Evolutionary conservation across 2,797 vertebrate genomes (phyloP).

Genomic region (Sebastiscus albofasciatus): DNA sequence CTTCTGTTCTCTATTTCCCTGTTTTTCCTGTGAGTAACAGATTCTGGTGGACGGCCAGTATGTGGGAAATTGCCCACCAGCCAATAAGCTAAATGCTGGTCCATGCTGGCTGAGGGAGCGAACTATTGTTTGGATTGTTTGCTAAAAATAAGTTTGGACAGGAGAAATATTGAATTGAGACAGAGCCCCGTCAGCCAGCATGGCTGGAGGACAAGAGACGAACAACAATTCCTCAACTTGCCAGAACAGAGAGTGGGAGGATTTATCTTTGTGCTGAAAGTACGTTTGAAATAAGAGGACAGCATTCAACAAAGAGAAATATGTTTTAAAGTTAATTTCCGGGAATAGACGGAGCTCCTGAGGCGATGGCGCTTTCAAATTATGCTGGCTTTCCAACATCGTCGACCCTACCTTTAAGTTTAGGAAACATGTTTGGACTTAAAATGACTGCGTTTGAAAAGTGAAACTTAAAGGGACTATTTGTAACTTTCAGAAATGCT

Average conservation of each 20-base stretch:
- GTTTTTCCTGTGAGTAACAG: not conserved
- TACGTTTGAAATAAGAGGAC: not conserved
- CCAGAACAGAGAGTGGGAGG: slow-evolving; percentile 2
- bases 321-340: too few relatives aligned
- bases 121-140: slow-evolving; percentile 49
- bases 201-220: slow-evolving; percentile 37
- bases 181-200: slow-evolving; percentile 13
- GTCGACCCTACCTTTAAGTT: too few relatives aligned
- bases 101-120: slow-evolving; percentile 23
- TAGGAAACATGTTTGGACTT: too few relatives aligned
- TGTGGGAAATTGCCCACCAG: slow-evolving; percentile 38
- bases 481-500: too few relatives aligned
- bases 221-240: slow-evolving; percentile 31
- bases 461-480: too few relatives aligned
- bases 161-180: slow-evolving; percentile 19
- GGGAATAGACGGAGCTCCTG: too few relatives aligned
- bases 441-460: too few relatives aligned
- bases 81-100: slow-evolving; percentile 19
- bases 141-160: slow-evolving; percentile 56
- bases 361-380: too few relatives aligned
- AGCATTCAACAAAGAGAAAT: not conserved
- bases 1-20: slow-evolving; percentile 1
- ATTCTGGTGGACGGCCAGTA: slow-evolving; percentile 42
- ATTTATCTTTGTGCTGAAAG: not conserved
- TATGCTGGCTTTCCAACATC: too few relatives aligned